Percentiles rank a stretch among this genome's conserved stretches.
These are phyloP conservation scores for Myotis daubentonii DNA, from an alignment of 2,797 vertebrate genomes.

Conservation along the genomic window DNA sequence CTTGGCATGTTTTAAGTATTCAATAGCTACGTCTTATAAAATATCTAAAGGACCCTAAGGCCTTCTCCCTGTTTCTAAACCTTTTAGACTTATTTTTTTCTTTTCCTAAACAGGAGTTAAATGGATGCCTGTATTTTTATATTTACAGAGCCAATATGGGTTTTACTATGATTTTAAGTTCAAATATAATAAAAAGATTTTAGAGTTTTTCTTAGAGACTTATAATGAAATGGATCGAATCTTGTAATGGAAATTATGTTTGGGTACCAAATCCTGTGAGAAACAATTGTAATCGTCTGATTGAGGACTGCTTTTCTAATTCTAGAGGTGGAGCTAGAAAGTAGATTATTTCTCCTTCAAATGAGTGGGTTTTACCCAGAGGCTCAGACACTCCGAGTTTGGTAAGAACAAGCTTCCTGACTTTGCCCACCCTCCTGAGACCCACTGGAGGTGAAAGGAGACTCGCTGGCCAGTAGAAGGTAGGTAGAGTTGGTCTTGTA, in stretches of 20 bases:
- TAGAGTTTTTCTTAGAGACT: constrained; percentile 14
- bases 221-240: neutral
- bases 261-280: neutral
- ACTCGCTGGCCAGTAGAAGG: neutral
- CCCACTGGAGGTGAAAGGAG: neutral
- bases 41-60: neutral
- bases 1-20: neutral
- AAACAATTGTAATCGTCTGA: neutral
- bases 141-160: neutral
- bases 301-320: constrained; percentile 24
- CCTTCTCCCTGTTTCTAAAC: neutral
- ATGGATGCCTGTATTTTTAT: constrained; percentile 5
- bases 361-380: neutral
- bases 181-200: neutral
- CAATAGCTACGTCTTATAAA: neutral
- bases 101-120: neutral
- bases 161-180: neutral
- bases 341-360: neutral
- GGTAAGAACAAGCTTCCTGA: neutral
- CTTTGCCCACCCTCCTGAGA: neutral
- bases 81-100: neutral
- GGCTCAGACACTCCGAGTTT: neutral
- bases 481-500: neutral
- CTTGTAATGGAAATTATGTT: neutral
- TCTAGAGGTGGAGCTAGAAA: neutral